phyloP scores from a whole-genome alignment of 1,140 invertebrate genomes.

The Asbolus verrucosus region DNA sequence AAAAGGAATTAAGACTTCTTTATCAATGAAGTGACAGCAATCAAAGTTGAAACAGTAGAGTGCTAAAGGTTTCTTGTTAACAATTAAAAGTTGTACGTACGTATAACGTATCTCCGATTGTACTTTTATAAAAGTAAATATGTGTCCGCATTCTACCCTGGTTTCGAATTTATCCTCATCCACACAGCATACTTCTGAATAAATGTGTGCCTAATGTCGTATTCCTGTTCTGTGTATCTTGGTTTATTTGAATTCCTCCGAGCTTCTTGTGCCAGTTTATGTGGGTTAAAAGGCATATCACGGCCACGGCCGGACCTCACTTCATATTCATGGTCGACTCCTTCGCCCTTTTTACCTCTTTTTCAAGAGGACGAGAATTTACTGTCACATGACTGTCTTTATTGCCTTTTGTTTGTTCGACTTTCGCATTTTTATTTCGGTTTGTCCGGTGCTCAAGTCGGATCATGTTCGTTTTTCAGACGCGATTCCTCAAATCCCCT shows the following conservation, averaged over 20 bases:
- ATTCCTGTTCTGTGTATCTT: too few species aligned
- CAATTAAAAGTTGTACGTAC: too few species aligned
- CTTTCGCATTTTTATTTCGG: slow-evolving; percentile 14
- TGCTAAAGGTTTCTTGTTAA: too few species aligned
- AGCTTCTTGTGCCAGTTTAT: background rate
- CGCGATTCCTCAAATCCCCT: background rate
- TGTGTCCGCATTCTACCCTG: too few species aligned
- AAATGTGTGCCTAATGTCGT: background rate
- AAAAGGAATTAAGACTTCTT: too few species aligned
- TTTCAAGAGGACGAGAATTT: background rate
- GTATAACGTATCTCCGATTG: too few species aligned
- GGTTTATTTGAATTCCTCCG: slow-evolving; percentile 4
- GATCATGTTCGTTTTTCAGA: background rate
- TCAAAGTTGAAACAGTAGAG: too few species aligned
- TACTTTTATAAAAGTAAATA: too few species aligned
- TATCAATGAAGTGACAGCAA: too few species aligned
- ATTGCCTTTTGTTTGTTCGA: background rate
- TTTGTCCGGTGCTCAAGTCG: background rate
- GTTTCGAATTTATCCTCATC: too few species aligned
- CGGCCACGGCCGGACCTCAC: slow-evolving; percentile 1
- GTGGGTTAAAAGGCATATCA: background rate
- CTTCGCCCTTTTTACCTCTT: background rate
- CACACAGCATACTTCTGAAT: too few species aligned
- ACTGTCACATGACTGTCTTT: background rate
- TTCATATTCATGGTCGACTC: slow-evolving; percentile 25